phyloP scores from a whole-genome alignment of 2,797 vertebrate genomes.

The Acrossocheilus fasciatus region DNA sequence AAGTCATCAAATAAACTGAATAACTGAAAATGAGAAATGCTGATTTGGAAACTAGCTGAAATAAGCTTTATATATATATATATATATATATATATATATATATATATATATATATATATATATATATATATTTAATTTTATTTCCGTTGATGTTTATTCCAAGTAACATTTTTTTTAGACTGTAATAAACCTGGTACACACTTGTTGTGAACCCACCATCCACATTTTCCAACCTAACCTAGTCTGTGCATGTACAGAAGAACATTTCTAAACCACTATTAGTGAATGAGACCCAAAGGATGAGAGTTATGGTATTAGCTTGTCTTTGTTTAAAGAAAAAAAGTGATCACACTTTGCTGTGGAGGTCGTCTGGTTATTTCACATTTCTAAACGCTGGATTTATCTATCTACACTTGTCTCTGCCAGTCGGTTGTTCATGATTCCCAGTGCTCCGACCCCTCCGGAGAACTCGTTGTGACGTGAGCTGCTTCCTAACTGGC shows the following conservation, averaged over 20 bases:
- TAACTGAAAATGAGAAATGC: no score
- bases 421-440: constrained; percentile 97
- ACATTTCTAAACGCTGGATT: constrained; percentile 44
- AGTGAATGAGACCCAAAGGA: not conserved
- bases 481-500: constrained; percentile 76
- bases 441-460: constrained; percentile 92
- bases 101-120: no score
- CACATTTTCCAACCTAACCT: not conserved
- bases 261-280: not conserved
- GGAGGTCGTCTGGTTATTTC: constrained; percentile 5
- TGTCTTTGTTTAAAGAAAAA: not conserved
- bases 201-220: not conserved
- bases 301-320: not conserved
- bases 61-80: no score
- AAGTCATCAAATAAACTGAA: no score
- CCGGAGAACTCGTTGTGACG: constrained; percentile 90
- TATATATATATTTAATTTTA: no score
- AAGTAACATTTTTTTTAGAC: no score
- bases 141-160: no score
- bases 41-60: no score
- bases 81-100: no score
- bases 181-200: not conserved
- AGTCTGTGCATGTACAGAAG: not conserved
- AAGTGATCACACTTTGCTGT: not conserved
- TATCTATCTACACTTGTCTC: constrained; percentile 94